Evolutionary conservation across 1,140 invertebrate species (phyloP).

Genomic region (Apis laboriosa): DNA sequence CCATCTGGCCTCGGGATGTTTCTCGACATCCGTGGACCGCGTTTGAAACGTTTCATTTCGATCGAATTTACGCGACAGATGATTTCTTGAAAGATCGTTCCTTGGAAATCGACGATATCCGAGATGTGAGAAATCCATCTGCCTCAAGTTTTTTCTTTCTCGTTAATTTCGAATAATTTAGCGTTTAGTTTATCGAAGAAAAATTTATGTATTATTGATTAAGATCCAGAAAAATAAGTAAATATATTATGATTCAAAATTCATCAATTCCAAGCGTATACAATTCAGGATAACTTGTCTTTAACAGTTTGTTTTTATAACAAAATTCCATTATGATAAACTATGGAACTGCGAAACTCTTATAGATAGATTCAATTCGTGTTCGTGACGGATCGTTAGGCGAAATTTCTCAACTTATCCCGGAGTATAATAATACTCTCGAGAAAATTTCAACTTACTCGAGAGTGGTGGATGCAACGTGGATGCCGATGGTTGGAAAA

Average conservation of each 20-base stretch:
- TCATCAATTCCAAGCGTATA: too few relatives aligned
- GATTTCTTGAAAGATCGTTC: background rate
- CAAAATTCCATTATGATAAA: background rate
- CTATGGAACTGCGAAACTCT: background rate
- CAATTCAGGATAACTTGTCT: background rate
- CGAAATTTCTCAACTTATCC: background rate
- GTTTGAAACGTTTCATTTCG: background rate
- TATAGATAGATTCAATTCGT: background rate
- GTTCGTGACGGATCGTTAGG: background rate
- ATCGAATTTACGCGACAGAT: background rate
- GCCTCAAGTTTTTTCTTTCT: too few relatives aligned
- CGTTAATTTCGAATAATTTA: too few relatives aligned
- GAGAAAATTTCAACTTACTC: slow-evolving; percentile 5
- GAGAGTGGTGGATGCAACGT: background rate
- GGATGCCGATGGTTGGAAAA: background rate
- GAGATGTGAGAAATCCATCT: too few relatives aligned
- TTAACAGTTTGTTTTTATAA: background rate
- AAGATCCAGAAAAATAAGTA: too few relatives aligned
- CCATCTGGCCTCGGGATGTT: background rate
- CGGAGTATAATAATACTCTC: background rate
- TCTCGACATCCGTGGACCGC: background rate
- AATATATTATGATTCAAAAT: too few relatives aligned
- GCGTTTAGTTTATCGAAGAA: too few relatives aligned
- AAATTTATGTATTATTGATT: too few relatives aligned
- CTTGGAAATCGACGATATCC: too few relatives aligned